Evolutionary conservation across 2,113 vertebrate genomes (phyloP).

Genomic region (Nibea albiflora): DNA sequence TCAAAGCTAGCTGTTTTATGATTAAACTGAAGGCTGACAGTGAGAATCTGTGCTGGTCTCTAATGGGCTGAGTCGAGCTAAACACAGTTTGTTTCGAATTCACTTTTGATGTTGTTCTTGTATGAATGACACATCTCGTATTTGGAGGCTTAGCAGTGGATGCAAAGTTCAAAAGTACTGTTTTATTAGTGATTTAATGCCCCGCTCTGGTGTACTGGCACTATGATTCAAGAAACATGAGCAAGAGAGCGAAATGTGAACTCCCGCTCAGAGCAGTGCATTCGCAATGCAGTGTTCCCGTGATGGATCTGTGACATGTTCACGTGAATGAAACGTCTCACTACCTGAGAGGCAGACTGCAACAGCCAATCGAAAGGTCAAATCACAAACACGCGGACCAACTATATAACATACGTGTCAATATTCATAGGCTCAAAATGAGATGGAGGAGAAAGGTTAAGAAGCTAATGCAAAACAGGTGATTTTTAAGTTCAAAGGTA

Average conservation of each 20-base stretch:
- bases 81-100: background rate
- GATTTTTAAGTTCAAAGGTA: background rate
- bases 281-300: too few relatives aligned
- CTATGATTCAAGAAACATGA: too few relatives aligned
- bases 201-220: background rate
- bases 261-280: too few relatives aligned
- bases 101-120: background rate
- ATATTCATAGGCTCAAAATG: too few relatives aligned
- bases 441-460: too few relatives aligned
- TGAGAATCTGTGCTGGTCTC: background rate
- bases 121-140: background rate
- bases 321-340: too few relatives aligned
- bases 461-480: too few relatives aligned
- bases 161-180: background rate
- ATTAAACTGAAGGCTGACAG: background rate
- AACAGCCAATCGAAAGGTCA: background rate
- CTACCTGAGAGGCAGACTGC: background rate
- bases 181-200: background rate
- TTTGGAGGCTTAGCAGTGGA: background rate
- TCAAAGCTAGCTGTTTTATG: background rate
- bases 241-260: too few relatives aligned
- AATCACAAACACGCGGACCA: background rate
- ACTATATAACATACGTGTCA: too few relatives aligned
- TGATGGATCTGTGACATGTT: too few relatives aligned
- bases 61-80: background rate